Conservation (phyloP, 2,797 vertebrate species). For the Rhabdomys pumilio region DNA sequence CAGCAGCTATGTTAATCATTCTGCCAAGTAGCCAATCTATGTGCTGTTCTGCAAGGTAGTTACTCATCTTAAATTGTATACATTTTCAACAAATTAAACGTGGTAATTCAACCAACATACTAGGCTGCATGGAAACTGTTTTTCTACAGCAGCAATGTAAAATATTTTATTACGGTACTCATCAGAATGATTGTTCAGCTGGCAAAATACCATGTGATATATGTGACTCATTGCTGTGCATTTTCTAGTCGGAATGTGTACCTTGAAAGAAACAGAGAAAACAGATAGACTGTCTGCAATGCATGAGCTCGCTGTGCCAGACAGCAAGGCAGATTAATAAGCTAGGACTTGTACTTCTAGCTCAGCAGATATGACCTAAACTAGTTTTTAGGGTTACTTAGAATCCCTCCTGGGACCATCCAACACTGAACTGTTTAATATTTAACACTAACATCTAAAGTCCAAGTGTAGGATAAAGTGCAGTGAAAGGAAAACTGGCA, state of each 20-base stretch:
- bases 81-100: background rate
- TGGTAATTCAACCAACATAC: background rate
- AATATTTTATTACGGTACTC: background rate
- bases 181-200: background rate
- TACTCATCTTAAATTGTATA: background rate
- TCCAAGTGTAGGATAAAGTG: background rate
- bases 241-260: background rate
- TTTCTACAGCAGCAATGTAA: background rate
- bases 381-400: background rate
- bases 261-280: conserved; percentile 6
- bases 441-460: background rate
- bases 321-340: fast-evolving
- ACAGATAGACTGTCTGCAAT: background rate
- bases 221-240: background rate
- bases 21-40: background rate
- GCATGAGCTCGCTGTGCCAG: fast-evolving
- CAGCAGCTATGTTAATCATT: background rate
- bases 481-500: background rate
- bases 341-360: background rate
- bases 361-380: background rate
- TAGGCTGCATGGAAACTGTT: background rate
- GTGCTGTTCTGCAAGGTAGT: background rate
- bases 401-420: background rate
- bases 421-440: background rate
- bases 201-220: background rate